A percentile compares a stretch with the other conserved stretches of the same genome.
Evolutionary conservation across 2,113 vertebrate species (phyloP).

Genomic region (Catharus minimus): DNA sequence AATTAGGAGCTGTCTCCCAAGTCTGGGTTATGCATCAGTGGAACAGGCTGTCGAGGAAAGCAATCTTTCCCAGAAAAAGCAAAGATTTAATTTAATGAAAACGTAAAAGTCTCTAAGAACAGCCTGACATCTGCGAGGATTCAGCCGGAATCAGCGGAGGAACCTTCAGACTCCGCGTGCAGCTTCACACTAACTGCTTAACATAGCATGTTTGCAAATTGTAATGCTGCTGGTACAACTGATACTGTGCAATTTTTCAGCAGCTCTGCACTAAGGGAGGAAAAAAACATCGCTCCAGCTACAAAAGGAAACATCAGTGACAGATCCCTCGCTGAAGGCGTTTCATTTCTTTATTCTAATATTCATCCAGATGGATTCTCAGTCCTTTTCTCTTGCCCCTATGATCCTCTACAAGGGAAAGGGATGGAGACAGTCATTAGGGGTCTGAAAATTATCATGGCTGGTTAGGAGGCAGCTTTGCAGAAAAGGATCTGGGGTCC

Average conservation of each 20-base stretch:
- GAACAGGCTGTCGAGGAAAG: background rate
- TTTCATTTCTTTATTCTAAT: background rate
- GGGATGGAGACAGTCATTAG: background rate
- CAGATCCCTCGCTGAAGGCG: background rate
- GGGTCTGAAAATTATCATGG: background rate
- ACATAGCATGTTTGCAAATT: conserved; percentile 39
- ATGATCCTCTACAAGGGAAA: background rate
- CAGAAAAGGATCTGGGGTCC: background rate
- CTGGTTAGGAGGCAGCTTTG: background rate
- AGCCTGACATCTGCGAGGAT: background rate
- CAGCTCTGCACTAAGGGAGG: background rate
- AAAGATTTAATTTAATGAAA: background rate
- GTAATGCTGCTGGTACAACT: conserved; percentile 22
- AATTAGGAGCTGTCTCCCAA: background rate
- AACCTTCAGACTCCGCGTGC: background rate
- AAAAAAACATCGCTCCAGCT: background rate
- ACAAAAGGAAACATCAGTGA: background rate
- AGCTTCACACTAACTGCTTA: conserved; percentile 12
- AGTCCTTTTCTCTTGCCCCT: background rate
- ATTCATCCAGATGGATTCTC: background rate
- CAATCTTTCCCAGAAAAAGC: background rate
- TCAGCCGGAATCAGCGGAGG: background rate
- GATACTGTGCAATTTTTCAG: conserved; percentile 8
- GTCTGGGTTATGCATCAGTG: background rate
- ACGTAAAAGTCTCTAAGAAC: background rate